These are phyloP conservation scores for Pocillopora verrucosa DNA, from an alignment of 64 coral and sea anemone genomes.

Conservation along the genomic window DNA sequence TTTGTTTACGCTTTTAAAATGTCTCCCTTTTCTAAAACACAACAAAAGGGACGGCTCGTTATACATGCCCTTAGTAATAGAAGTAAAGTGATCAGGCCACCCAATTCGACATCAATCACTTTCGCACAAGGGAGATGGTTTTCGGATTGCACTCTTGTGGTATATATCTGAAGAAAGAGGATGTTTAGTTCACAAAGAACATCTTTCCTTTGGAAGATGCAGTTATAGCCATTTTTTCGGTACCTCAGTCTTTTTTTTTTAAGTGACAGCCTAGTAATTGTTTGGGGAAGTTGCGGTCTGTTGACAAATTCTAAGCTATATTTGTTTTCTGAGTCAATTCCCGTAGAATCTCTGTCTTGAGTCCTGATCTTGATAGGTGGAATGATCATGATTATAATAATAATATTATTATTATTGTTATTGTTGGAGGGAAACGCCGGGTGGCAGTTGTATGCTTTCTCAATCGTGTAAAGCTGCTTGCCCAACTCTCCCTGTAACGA, in stretches of 20 bases:
- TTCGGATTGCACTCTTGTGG: neutral
- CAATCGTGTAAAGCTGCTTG: conserved; percentile 34
- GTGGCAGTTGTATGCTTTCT: too few relatives aligned
- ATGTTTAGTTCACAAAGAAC: neutral
- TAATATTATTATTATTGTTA: neutral
- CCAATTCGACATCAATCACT: too few relatives aligned
- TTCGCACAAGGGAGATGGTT: too few relatives aligned
- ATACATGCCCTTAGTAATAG: too few relatives aligned
- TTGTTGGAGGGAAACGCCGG: too few relatives aligned
- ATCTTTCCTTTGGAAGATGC: neutral
- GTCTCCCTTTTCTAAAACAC: too few relatives aligned
- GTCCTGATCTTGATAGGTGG: conserved; percentile 37
- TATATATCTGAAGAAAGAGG: neutral
- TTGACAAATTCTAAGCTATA: neutral
- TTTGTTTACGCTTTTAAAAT: too few relatives aligned
- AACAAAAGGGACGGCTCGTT: too few relatives aligned
- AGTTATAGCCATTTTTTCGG: conserved; percentile 44
- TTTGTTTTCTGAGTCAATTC: neutral
- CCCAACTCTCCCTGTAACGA: conserved; percentile 48
- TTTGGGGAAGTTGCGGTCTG: neutral
- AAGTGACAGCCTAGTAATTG: conserved; percentile 31
- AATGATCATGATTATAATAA: conserved; percentile 44
- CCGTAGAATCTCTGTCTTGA: neutral
- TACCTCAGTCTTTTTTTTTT: conserved; percentile 44
- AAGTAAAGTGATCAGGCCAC: too few relatives aligned